phyloP scores from a whole-genome alignment of 2,888 invertebrate species.

The Phyllotreta cruciferae region DNA sequence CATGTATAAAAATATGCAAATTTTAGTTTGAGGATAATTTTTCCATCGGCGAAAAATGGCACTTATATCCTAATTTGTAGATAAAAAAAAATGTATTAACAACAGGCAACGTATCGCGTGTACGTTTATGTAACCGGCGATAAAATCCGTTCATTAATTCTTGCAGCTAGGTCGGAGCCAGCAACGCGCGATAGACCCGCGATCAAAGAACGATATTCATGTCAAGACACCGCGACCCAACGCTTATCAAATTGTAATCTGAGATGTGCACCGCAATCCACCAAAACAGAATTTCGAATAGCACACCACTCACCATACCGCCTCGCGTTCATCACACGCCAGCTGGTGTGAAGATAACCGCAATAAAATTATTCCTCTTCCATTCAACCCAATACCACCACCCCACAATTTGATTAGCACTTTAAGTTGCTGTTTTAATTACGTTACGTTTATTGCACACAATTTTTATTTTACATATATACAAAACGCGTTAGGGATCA shows the following conservation, averaged over 20 bases:
- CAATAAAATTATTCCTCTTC: background rate
- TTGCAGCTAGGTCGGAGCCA: constrained; percentile 5
- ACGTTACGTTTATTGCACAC: background rate
- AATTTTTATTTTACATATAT: too few relatives aligned
- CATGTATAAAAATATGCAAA: too few relatives aligned
- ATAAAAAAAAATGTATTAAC: too few relatives aligned
- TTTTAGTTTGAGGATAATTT: too few relatives aligned
- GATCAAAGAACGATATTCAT: constrained; percentile 54
- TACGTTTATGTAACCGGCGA: constrained; percentile 31
- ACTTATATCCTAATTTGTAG: too few relatives aligned
- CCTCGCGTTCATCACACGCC: constrained; percentile 4
- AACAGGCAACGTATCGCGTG: too few relatives aligned
- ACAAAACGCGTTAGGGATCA: too few relatives aligned
- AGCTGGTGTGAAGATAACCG: background rate
- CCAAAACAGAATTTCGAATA: constrained; percentile 21
- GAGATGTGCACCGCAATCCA: constrained; percentile 36
- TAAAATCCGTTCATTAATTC: constrained; percentile 54
- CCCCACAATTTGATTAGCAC: too few relatives aligned
- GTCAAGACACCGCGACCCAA: constrained; percentile 46
- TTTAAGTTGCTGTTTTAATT: too few relatives aligned
- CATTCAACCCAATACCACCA: too few relatives aligned
- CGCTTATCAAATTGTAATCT: constrained; percentile 42
- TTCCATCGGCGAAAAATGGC: too few relatives aligned
- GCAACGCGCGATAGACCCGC: constrained; percentile 50
- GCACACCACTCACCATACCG: background rate